Percentiles rank a stretch among this genome's conserved stretches.
Evolutionary conservation across 2,113 vertebrate genomes (phyloP).

Genomic region (Oostethus manadensis): DNA sequence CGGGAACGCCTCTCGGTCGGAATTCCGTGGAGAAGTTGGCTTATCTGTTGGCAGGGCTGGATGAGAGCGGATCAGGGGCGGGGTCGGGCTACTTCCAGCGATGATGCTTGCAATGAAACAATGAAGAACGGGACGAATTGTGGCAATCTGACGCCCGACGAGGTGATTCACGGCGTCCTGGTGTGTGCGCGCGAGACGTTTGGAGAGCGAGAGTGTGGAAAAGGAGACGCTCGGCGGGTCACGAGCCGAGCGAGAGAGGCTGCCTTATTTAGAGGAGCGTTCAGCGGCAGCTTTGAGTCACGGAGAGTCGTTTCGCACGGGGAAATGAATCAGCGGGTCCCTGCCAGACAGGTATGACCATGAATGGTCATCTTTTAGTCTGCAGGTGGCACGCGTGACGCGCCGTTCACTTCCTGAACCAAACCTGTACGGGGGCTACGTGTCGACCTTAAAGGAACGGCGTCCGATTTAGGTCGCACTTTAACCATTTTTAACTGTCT

Average conservation of each 20-base stretch:
- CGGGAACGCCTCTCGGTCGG: background rate
- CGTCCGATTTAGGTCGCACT: no score
- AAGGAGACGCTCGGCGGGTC: background rate
- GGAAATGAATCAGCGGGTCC: constrained; percentile 10
- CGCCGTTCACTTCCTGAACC: background rate
- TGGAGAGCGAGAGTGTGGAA: background rate
- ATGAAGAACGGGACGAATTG: background rate
- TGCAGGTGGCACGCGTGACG: background rate
- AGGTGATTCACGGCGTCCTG: background rate
- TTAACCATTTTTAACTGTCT: no score
- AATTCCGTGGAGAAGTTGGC: no score
- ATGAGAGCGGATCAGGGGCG: no score
- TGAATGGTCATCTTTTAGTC: constrained; percentile 8
- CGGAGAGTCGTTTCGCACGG: background rate
- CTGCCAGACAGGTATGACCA: constrained; percentile 4
- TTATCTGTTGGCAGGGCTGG: no score
- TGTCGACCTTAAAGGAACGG: no score
- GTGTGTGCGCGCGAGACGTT: background rate
- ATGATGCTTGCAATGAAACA: background rate
- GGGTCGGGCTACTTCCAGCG: background rate
- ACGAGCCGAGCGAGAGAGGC: background rate
- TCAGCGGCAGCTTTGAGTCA: constrained; percentile 4
- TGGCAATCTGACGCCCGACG: background rate
- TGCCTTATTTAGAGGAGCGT: constrained; percentile 2
- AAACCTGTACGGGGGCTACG: no score